Evolutionary conservation across 2,888 invertebrate genomes (phyloP), one percentile per base, ranked within the genome.

Genomic region (Caenorhabditis angaria): DNA sequence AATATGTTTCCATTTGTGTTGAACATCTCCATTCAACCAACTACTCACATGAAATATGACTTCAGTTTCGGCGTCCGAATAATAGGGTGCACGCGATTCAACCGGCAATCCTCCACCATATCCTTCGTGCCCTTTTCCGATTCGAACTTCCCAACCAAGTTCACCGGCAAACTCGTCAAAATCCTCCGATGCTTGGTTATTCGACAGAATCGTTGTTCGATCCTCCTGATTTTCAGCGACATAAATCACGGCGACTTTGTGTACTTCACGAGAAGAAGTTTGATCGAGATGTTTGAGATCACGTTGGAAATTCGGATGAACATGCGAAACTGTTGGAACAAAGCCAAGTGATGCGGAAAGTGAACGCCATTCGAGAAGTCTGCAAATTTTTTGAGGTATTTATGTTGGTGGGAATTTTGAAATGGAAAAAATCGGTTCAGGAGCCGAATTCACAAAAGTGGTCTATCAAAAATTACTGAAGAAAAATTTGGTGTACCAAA

Each of bases 211-310:
- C 51, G 95, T 94, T 87, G 93, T 93, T 85, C 97, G 95, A 83
- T 95, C 94, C 74, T 85, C 97, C 88, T 99, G 99, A 0, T 97
- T 97, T 56, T 93, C 93, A 14, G 93, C 95, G 22, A 99, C 97
- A 89, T 96, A 99, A 85, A 99, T 94, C 57, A 99, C 94, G 22
- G 97, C 99, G 83, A 96, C 92, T 57, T 97, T 96, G 89, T 96
- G 95, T 0, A 94, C 94, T 88, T 95, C 95, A 14, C 95, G 91
- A 82, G 94, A 73, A 10, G 70, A 58, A 1, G 85, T 83, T 69
- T 92, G 92, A 88, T 99, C 99, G 53, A 99, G 90, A 89, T 99
- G 95, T 72, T 94, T 91, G 68, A 99, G 88, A 77, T 97, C 90
- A 65, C 95, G 92, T 83, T 96, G 95, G 69, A 85, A 87, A 57